phyloP scores from a whole-genome alignment of 1,140 invertebrate species.

The Druon quercuslanigerum region DNA sequence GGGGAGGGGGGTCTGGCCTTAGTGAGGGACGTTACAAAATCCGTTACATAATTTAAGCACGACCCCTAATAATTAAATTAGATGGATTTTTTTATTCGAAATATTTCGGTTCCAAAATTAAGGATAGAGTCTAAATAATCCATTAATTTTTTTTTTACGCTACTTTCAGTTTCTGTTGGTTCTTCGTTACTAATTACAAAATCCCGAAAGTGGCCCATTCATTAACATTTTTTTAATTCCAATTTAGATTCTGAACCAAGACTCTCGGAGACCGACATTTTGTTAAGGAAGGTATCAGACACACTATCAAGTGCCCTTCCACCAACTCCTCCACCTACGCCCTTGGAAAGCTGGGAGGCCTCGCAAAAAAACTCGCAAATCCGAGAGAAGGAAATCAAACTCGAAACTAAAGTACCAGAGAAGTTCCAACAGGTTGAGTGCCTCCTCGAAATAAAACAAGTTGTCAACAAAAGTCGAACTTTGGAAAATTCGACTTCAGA shows the following conservation, averaged over 20 bases:
- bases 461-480: slow-evolving; percentile 17
- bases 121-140: too few species aligned
- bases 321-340: slow-evolving; percentile 34
- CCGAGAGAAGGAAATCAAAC: background rate
- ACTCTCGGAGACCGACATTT: slow-evolving; percentile 63
- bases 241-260: background rate
- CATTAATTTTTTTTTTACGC: too few species aligned
- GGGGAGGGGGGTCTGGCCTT: too few species aligned
- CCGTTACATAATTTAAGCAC: too few species aligned
- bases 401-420: background rate
- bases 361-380: slow-evolving; percentile 1
- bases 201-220: too few species aligned
- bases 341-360: slow-evolving; percentile 22
- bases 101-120: too few species aligned
- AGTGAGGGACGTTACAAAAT: too few species aligned
- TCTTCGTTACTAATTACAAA: too few species aligned
- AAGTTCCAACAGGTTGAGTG: slow-evolving; percentile 7
- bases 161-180: too few species aligned
- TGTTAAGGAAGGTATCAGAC: slow-evolving; percentile 71
- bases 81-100: too few species aligned
- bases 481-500: background rate
- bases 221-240: background rate
- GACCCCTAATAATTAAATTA: too few species aligned
- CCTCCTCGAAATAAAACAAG: slow-evolving; percentile 8
- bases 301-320: slow-evolving; percentile 60